Evolutionary conservation across 2,888 invertebrate genomes (phyloP), one percentile per base, ranked within the genome.

Genomic region (Drosophila anomalata): DNA sequence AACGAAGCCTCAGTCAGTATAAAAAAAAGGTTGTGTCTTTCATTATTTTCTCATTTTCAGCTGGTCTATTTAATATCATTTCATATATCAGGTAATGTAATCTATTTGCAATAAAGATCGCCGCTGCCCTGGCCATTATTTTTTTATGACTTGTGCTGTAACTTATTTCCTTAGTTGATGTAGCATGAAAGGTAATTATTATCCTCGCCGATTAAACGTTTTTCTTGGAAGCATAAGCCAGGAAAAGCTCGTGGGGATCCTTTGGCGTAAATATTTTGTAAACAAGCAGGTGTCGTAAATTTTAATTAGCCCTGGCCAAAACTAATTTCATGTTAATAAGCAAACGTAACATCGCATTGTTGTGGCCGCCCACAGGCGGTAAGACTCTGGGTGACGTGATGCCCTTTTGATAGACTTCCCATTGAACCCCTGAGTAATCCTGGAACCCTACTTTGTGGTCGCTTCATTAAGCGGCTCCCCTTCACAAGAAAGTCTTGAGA

Each of bases 1-100:
- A 91, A 90, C 86, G 91, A 91, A 91, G 92, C 92, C 92, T 92
- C 92, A 92, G 91, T 92, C 91, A 92, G 91, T 91, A 92, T 92
- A 90, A 90, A 90, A 88, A 87, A 76, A 79, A 39, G 12, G 31
- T 17, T 39, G 7, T 55, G 66, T 36, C 65, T 51, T 24, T 71
- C 41, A 73, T 80, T 78, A 9, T 75, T 41, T 62, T 12, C n/a
- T 22, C 46, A 48, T 20, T 48, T 22, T 17, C 31, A 24, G 41
- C 14, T 33, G 20, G 39, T 2, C 22, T 24, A 50, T 59, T 57
- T 11, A 50, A 31, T 48, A 2, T 24, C 36, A 12, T 48, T 36
- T 41, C 65, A 29, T 29, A 29, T 9, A 29, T 29, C 8, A 63
- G 62, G 65, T 63, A 65, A 46, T 20, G 14, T 29, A 14, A 33